phyloP scores from a whole-genome alignment of 2,113 vertebrate genomes.

The Oreamnos americanus region DNA sequence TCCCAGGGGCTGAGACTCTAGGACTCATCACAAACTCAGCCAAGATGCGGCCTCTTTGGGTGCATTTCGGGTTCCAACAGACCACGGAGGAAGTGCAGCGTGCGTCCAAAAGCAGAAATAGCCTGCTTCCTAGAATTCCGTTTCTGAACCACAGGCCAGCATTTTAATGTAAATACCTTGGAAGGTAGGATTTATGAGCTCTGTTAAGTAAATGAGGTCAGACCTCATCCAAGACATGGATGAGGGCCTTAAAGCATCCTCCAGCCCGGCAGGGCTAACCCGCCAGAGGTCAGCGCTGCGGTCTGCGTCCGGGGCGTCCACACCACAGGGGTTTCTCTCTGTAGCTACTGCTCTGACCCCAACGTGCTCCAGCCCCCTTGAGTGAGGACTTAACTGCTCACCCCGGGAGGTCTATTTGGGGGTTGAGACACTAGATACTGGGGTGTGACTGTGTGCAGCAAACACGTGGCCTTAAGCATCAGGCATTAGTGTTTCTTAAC shows the following conservation, averaged over 20 bases:
- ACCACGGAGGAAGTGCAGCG: accelerated
- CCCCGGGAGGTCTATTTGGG: accelerated
- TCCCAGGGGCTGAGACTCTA: accelerated
- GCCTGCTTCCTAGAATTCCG: not conserved
- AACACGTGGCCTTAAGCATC: accelerated
- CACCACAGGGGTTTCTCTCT: not conserved
- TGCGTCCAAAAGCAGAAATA: not conserved
- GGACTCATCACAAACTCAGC: not conserved
- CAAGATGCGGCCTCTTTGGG: not conserved
- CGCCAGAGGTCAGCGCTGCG: accelerated
- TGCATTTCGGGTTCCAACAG: not conserved
- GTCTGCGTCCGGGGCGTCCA: accelerated
- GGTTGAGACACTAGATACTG: not conserved
- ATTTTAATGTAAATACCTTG: not conserved
- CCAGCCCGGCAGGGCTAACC: accelerated
- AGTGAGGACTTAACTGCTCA: not conserved
- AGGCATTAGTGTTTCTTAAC: accelerated
- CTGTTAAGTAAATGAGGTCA: accelerated
- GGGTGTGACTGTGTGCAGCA: accelerated
- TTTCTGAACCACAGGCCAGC: not conserved
- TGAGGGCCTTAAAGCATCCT: not conserved
- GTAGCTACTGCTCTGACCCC: accelerated
- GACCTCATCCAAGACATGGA: accelerated
- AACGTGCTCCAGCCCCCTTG: accelerated
- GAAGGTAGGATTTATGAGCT: not conserved